Evolutionary conservation across 1,140 invertebrate species (phyloP).

Genomic region (Bombus haemorrhoidalis): DNA sequence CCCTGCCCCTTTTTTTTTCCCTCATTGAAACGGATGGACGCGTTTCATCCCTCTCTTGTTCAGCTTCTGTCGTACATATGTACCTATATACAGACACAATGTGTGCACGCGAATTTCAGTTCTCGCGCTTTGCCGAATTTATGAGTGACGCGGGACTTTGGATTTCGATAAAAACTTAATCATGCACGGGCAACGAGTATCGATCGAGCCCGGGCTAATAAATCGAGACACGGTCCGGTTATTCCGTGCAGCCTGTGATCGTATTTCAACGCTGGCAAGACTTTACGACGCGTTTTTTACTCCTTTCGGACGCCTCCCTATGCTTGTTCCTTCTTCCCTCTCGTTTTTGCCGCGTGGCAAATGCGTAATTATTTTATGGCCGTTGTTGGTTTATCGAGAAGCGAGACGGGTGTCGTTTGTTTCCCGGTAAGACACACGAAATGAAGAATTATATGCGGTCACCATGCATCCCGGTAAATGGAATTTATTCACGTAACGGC

Average conservation of each 20-base stretch:
- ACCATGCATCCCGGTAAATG: conserved; percentile 33
- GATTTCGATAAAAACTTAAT: conserved; percentile 66
- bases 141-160: conserved; percentile 49
- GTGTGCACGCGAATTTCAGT: conserved; percentile 28
- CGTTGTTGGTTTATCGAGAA: conserved; percentile 35
- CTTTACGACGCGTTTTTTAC: conserved; percentile 31
- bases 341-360: background rate
- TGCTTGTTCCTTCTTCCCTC: background rate
- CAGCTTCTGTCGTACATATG: background rate
- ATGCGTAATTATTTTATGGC: conserved; percentile 50
- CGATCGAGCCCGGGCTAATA: conserved; percentile 40
- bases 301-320: background rate
- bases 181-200: conserved; percentile 49
- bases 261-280: conserved; percentile 31
- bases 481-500: conserved; percentile 58
- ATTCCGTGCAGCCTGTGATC: background rate
- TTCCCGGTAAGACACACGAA: conserved; percentile 38
- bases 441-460: conserved; percentile 56
- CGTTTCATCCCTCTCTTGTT: background rate
- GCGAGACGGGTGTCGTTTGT: conserved; percentile 44
- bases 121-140: conserved; percentile 25
- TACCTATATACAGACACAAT: background rate
- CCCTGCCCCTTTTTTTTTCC: background rate
- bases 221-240: conserved; percentile 32
- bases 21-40: background rate